phyloP scores from a whole-genome alignment of 2,113 vertebrate genomes.

The Percina caprodes region DNA sequence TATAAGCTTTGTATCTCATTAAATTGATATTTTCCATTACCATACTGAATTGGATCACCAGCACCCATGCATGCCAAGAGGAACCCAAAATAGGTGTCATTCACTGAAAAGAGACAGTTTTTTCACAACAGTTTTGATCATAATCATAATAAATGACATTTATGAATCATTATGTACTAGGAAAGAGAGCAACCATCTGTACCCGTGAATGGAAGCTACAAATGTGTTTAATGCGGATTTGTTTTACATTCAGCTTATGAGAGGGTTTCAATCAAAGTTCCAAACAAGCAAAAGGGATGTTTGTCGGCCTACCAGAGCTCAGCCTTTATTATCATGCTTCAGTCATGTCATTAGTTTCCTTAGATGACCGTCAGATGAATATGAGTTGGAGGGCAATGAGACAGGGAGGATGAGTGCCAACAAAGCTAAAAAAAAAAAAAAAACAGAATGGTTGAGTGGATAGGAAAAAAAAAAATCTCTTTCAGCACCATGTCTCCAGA shows the following conservation, averaged over 20 bases:
- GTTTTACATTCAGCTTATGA: constrained; percentile 31
- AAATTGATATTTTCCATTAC: constrained; percentile 32
- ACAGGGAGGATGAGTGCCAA: constrained; percentile 45
- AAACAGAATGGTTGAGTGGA: constrained; percentile 47
- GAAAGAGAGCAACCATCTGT: constrained; percentile 44
- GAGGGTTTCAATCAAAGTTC: constrained; percentile 47
- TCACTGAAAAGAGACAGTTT: constrained; percentile 42
- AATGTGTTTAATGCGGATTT: constrained; percentile 38
- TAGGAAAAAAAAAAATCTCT: constrained; percentile 33
- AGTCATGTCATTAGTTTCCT: constrained; percentile 48
- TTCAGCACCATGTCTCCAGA: constrained; percentile 61
- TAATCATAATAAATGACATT: constrained; percentile 55
- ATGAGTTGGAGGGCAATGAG: constrained; percentile 43
- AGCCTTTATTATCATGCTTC: constrained; percentile 48
- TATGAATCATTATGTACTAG: constrained; percentile 52
- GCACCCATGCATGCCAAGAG: constrained; percentile 13
- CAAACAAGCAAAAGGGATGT: constrained; percentile 36
- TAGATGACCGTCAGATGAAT: constrained; percentile 35
- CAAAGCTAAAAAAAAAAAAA: constrained; percentile 13
- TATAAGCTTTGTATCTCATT: constrained; percentile 19
- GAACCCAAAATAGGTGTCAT: constrained; percentile 18
- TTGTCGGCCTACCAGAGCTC: constrained; percentile 34
- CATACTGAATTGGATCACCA: constrained; percentile 26
- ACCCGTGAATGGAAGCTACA: constrained; percentile 26
- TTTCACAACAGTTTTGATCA: constrained; percentile 46